These are phyloP conservation scores for Notiomystis cincta DNA, from an alignment of 2,113 vertebrate genomes.

Conservation along the genomic window DNA sequence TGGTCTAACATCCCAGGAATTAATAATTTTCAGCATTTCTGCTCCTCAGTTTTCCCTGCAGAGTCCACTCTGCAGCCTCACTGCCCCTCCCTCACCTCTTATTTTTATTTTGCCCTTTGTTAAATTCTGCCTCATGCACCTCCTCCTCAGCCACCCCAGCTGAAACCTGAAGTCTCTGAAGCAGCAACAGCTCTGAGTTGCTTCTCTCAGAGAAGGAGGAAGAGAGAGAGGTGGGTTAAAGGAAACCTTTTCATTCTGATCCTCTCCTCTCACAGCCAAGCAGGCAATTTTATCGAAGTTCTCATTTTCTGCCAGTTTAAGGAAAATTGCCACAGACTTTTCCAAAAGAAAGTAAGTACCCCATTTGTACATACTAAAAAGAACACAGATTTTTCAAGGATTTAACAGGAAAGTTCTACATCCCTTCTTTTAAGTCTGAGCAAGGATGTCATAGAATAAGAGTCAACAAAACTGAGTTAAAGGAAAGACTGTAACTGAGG, in stretches of 20 bases:
- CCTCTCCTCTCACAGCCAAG: background rate
- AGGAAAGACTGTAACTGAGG: background rate
- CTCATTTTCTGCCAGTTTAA: background rate
- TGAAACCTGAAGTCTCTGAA: background rate
- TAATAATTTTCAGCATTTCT: background rate
- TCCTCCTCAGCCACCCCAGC: background rate
- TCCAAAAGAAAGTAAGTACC: background rate
- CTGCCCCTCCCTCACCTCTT: background rate
- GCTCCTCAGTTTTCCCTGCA: background rate
- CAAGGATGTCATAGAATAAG: background rate
- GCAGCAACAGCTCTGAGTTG: background rate
- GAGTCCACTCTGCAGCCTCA: background rate
- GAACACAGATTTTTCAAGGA: background rate
- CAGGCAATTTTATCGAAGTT: background rate
- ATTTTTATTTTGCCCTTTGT: background rate
- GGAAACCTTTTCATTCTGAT: background rate
- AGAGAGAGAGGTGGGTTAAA: background rate
- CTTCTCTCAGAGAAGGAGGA: background rate
- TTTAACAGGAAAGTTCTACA: background rate
- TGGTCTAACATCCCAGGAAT: background rate
- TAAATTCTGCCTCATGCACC: background rate
- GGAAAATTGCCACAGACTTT: background rate
- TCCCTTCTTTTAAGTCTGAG: background rate
- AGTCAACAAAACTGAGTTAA: background rate
- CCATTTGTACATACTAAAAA: background rate